Percentiles rank a stretch among this genome's conserved stretches.
Evolutionary conservation across 2,888 invertebrate genomes (phyloP).

Genomic region (Villa cingulata): DNA sequence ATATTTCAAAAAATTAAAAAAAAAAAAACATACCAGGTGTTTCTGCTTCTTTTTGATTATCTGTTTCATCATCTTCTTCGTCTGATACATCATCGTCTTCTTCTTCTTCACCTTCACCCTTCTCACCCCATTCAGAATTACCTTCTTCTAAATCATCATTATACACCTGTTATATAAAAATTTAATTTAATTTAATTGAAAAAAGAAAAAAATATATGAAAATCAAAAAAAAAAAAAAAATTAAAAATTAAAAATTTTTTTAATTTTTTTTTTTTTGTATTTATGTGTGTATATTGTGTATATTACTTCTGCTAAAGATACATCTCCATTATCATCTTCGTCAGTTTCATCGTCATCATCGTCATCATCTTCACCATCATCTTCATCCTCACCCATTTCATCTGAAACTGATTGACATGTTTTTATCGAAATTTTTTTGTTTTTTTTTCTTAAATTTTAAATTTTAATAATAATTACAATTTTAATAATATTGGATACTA

Average conservation of each 20-base stretch:
- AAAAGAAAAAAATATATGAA: background rate
- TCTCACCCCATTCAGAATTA: conserved; percentile 50
- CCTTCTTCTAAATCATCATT: conserved; percentile 46
- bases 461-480: too few species aligned
- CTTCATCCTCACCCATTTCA: conserved; percentile 35
- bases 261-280: conserved; percentile 4
- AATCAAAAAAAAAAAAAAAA: background rate
- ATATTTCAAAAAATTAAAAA: too few species aligned
- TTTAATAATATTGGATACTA: too few species aligned
- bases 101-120: conserved; percentile 39
- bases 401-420: conserved; percentile 13
- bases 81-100: conserved; percentile 46
- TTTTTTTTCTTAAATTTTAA: too few species aligned
- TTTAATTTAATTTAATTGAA: too few species aligned
- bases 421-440: background rate
- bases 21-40: conserved; percentile 19
- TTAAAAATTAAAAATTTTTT: background rate
- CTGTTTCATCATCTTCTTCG: conserved; percentile 27
- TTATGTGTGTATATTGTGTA: too few species aligned
- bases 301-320: conserved; percentile 29
- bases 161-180: conserved; percentile 26
- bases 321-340: conserved; percentile 42
- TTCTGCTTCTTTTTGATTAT: conserved; percentile 18
- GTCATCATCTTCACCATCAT: conserved; percentile 38
- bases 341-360: conserved; percentile 45